Percentiles rank a stretch among this genome's conserved stretches.
Conservation (phyloP, 2,888 invertebrate genomes). For the Meteorus colon region DNA sequence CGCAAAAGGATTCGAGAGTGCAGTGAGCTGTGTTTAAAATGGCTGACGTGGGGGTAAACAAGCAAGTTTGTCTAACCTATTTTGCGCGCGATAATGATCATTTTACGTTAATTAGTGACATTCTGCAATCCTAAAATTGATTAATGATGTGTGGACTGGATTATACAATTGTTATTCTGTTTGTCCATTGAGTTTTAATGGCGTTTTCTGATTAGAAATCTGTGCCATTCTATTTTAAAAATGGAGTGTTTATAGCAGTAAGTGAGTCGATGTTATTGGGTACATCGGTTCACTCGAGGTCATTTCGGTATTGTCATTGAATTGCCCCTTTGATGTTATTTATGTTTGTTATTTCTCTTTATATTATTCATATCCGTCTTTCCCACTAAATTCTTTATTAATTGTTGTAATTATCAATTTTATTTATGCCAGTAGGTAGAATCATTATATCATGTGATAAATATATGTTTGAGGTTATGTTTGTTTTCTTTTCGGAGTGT, state of each 20-base stretch:
- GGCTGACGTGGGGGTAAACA: slow-evolving; percentile 66
- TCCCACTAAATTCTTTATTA: no score
- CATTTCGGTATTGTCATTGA: slow-evolving; percentile 49
- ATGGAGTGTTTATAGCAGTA: slow-evolving; percentile 58
- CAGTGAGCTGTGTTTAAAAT: slow-evolving; percentile 61
- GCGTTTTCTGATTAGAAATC: neutral
- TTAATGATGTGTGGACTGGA: neutral
- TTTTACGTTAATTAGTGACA: slow-evolving; percentile 29
- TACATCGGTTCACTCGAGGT: slow-evolving; percentile 61
- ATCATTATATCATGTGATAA: neutral
- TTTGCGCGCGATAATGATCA: slow-evolving; percentile 53
- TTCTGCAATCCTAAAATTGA: neutral
- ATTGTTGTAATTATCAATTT: no score
- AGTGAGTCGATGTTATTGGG: slow-evolving; percentile 56
- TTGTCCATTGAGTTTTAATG: slow-evolving; percentile 21
- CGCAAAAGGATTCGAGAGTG: slow-evolving; percentile 45
- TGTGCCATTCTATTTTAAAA: slow-evolving; percentile 41
- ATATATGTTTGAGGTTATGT: slow-evolving; percentile 59
- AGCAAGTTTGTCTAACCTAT: slow-evolving; percentile 66
- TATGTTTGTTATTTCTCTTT: neutral
- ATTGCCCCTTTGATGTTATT: slow-evolving; percentile 28
- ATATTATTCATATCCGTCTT: no score
- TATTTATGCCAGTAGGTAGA: no score
- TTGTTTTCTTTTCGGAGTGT: slow-evolving; percentile 52
- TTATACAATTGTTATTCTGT: slow-evolving; percentile 30